Conservation (phyloP, 2,888 invertebrate species). For the Schizaphis graminum region DNA sequence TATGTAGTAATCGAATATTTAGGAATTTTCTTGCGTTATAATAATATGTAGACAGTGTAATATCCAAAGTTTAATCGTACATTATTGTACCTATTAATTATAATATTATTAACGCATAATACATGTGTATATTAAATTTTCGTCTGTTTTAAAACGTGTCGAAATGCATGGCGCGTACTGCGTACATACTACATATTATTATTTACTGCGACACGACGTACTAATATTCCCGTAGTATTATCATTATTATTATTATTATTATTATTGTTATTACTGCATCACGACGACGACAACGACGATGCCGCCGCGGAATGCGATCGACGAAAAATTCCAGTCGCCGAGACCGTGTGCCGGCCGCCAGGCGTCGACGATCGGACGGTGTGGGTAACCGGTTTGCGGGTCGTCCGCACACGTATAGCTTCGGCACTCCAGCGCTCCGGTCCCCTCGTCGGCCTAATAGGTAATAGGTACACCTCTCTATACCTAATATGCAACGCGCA, state of each 20-base stretch:
- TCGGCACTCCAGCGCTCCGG: slow-evolving; percentile 13
- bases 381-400: slow-evolving; percentile 49
- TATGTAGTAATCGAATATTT: too few species aligned
- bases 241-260: not conserved
- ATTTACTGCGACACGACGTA: not conserved
- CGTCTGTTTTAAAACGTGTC: not conserved
- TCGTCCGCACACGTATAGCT: not conserved
- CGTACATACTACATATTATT: not conserved
- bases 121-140: not conserved
- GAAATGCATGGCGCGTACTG: not conserved
- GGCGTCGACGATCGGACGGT: slow-evolving; percentile 2
- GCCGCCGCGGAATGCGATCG: slow-evolving; percentile 29
- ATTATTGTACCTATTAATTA: not conserved
- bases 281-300: not conserved
- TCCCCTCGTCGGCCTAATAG: not conserved
- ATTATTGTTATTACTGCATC: not conserved
- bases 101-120: not conserved
- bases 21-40: too few species aligned
- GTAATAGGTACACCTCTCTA: not conserved
- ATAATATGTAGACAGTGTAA: too few species aligned
- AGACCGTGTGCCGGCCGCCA: not conserved
- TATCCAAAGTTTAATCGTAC: too few species aligned
- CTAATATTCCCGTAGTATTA: not conserved
- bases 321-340: slow-evolving; percentile 5
- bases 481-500: not conserved